These are phyloP conservation scores for Platalea minor DNA, from an alignment of 2,797 vertebrate genomes.

Conservation along the genomic window DNA sequence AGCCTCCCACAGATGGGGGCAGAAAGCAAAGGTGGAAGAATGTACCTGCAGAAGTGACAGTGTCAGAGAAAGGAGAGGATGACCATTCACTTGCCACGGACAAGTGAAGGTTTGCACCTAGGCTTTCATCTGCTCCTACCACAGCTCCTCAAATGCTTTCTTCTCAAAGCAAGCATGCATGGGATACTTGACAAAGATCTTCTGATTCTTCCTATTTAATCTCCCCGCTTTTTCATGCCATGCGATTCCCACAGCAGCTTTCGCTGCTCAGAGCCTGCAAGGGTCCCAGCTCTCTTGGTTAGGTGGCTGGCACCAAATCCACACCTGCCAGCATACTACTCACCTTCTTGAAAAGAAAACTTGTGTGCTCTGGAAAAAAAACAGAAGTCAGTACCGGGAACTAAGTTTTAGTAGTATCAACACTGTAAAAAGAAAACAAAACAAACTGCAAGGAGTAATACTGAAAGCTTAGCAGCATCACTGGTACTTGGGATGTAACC, in stretches of 20 bases:
- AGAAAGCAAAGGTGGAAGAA: neutral
- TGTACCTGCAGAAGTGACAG: neutral
- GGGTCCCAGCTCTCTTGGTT: neutral
- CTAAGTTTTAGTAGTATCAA: neutral
- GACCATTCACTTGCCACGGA: accelerated
- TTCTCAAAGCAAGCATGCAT: neutral
- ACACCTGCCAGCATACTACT: neutral
- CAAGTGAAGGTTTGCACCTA: neutral
- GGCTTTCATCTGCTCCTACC: neutral
- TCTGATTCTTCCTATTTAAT: neutral
- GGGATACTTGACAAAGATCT: neutral
- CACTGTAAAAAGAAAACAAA: neutral
- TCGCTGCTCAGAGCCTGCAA: neutral
- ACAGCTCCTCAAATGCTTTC: neutral
- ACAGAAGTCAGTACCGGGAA: neutral
- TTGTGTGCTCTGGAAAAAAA: neutral
- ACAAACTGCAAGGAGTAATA: neutral
- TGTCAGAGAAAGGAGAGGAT: accelerated
- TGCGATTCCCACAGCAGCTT: accelerated
- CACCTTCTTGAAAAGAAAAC: neutral
- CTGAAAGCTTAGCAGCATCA: neutral
- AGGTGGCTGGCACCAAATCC: neutral
- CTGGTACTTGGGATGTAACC: neutral
- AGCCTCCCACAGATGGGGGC: neutral
- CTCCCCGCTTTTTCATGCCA: neutral